Conservation (phyloP, 2,113 vertebrate species). For the Centropus bengalensis region DNA sequence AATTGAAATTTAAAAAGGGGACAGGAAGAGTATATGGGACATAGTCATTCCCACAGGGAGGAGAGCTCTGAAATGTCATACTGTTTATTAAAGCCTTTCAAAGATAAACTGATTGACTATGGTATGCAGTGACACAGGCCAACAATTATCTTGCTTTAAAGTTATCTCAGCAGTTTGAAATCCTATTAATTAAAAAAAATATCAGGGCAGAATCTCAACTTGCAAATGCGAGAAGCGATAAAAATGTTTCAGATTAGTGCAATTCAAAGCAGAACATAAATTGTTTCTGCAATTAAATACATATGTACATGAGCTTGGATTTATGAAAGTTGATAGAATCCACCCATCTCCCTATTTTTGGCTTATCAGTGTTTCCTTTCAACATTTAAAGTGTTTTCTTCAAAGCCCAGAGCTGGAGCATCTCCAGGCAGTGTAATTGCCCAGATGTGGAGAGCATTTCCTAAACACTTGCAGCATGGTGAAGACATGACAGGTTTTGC, state of each 20-base stretch:
- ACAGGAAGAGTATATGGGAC: background rate
- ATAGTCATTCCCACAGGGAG: background rate
- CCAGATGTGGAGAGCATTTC: slow-evolving; percentile 40
- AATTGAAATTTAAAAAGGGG: slow-evolving; percentile 3
- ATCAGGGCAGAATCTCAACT: background rate
- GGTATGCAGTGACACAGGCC: background rate
- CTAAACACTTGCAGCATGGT: background rate
- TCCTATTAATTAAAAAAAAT: background rate
- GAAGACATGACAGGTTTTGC: slow-evolving; percentile 12
- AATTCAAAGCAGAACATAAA: slow-evolving; percentile 40
- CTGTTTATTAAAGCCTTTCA: slow-evolving; percentile 6
- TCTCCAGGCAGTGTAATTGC: slow-evolving; percentile 21
- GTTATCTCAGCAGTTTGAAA: slow-evolving; percentile 32
- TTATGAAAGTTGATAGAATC: background rate
- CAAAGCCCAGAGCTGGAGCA: background rate
- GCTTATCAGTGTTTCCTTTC: slow-evolving; percentile 51
- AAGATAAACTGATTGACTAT: background rate
- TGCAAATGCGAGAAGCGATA: slow-evolving; percentile 10
- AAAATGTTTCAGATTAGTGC: slow-evolving; percentile 36
- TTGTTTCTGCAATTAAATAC: slow-evolving; percentile 4
- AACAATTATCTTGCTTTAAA: slow-evolving; percentile 5
- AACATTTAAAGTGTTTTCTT: slow-evolving; percentile 26
- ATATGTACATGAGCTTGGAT: background rate
- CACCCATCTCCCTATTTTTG: background rate
- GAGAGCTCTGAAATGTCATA: background rate